Evolutionary conservation across 2,797 vertebrate species (phyloP).

Genomic region (Galaxias olidus): DNA sequence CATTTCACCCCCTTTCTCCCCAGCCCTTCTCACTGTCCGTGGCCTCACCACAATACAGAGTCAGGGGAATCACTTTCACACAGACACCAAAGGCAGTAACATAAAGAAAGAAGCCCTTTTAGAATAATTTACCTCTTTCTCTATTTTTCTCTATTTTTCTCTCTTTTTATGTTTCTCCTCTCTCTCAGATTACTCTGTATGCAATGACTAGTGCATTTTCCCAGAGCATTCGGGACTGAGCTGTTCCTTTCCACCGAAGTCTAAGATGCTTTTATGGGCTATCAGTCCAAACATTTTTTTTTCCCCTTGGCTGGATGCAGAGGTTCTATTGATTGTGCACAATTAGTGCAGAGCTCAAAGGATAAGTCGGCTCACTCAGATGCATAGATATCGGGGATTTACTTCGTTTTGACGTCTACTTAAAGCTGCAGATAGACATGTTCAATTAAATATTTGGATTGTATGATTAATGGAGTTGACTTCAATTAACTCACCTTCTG

Average conservation of each 20-base stretch:
- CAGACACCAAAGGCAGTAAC: no score
- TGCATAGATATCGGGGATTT: conserved; percentile 41
- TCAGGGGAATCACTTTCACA: no score
- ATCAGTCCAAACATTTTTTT: conserved; percentile 41
- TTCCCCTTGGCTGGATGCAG: conserved; percentile 39
- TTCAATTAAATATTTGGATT: conserved; percentile 22
- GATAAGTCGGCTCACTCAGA: conserved; percentile 46
- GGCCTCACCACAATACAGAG: background rate
- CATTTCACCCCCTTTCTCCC: background rate
- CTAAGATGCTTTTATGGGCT: conserved; percentile 24
- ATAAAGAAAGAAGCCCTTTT: conserved; percentile 17
- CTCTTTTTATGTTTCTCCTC: conserved; percentile 2
- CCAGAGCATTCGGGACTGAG: conserved; percentile 21
- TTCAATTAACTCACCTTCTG: conserved; percentile 14
- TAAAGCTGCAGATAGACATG: background rate
- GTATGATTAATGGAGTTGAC: background rate
- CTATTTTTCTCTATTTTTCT: conserved; percentile 24
- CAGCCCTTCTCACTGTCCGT: background rate
- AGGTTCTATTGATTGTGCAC: conserved; percentile 53
- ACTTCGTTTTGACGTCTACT: conserved; percentile 22
- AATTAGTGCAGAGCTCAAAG: conserved; percentile 52
- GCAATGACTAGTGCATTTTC: conserved; percentile 9
- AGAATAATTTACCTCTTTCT: conserved; percentile 28
- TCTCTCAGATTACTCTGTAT: conserved; percentile 1
- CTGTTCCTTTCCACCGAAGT: background rate